Conservation (phyloP, 2,888 invertebrate genomes). For the Halictus quadricinctus region DNA sequence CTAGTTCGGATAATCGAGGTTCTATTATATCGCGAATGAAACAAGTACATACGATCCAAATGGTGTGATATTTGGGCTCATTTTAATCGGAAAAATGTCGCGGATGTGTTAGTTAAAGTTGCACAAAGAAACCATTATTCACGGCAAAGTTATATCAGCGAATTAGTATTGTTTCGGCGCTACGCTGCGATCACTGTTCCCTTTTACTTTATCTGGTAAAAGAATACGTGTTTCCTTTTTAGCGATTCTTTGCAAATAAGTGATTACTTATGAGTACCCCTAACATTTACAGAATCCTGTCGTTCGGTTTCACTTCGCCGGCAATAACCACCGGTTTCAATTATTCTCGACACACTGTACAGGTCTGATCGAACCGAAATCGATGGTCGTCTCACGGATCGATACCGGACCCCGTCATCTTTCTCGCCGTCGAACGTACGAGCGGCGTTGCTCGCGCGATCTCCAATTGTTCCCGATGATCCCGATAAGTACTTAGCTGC, state of each 20-base stretch:
- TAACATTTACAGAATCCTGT: no score
- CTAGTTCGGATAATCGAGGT: background rate
- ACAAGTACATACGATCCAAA: background rate
- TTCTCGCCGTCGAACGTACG: conserved; percentile 19
- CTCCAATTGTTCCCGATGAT: conserved; percentile 45
- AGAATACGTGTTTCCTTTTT: no score
- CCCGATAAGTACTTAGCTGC: conserved; percentile 32
- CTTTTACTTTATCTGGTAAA: no score
- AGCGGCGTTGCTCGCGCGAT: conserved; percentile 11
- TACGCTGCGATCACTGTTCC: no score
- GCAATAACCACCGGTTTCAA: conserved; percentile 11
- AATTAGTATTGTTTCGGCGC: no score
- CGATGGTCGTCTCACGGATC: background rate
- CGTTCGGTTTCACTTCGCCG: background rate
- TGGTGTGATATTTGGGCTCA: background rate
- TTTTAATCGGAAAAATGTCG: background rate
- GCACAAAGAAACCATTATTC: background rate
- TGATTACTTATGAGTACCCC: no score
- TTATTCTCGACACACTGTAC: conserved; percentile 11
- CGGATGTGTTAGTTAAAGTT: background rate
- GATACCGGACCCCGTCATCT: conserved; percentile 25
- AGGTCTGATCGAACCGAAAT: background rate
- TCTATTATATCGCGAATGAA: background rate
- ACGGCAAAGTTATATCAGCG: background rate
- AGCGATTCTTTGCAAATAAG: no score